phyloP scores from a whole-genome alignment of 2,888 invertebrate species.

The Geophilus truncorum region DNA sequence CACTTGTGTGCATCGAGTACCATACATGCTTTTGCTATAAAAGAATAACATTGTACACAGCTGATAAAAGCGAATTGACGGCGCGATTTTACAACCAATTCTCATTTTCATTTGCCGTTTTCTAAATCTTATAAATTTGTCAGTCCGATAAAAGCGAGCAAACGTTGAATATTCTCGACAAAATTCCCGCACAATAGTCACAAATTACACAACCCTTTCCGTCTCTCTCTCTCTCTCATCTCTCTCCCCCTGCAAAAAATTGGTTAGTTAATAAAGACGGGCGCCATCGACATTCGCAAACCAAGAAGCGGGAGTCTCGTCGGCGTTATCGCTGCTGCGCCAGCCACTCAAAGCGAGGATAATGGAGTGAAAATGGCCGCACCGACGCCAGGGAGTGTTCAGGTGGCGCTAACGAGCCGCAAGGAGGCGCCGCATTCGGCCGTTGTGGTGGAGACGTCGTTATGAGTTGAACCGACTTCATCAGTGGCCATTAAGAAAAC shows the following conservation, averaged over 20 bases:
- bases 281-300: not conserved
- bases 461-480: conserved; percentile 11
- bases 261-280: not conserved
- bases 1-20: not conserved
- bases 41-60: not conserved
- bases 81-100: not conserved
- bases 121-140: not conserved
- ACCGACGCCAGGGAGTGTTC: conserved; percentile 13
- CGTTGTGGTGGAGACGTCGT: conserved; percentile 14
- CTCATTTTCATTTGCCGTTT: not conserved
- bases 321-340: conserved; percentile 3
- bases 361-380: conserved; percentile 15
- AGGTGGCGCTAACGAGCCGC: conserved; percentile 13
- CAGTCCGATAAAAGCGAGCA: not conserved
- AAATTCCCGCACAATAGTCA: conserved; percentile 1
- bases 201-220: not conserved
- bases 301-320: not conserved
- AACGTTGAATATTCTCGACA: conserved; percentile 12
- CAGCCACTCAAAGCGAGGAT: conserved; percentile 14
- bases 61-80: not conserved
- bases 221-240: too few species aligned
- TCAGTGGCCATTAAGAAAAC: conserved; percentile 16
- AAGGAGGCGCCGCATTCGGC: conserved; percentile 8
- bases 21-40: not conserved
- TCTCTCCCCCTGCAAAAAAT: not conserved